phyloP scores from a whole-genome alignment of 2,888 invertebrate species.

The Caenorhabditis macrosperma region DNA sequence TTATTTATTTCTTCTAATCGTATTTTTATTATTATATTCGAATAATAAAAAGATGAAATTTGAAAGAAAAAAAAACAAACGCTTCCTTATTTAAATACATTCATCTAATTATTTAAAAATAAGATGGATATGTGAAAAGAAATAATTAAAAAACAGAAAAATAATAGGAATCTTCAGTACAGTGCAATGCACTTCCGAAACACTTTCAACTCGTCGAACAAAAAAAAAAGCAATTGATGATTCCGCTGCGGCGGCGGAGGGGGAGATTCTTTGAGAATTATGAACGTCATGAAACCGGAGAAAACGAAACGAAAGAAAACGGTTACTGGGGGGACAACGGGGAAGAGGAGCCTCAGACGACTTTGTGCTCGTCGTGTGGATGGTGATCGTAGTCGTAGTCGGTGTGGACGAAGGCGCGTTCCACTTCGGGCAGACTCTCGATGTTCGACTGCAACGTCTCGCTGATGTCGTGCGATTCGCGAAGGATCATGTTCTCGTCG shows the following conservation, averaged over 20 bases:
- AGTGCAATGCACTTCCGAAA: background rate
- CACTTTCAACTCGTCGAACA: background rate
- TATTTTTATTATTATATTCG: no score
- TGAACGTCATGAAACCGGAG: slow-evolving; percentile 48
- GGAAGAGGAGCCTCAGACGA: slow-evolving; percentile 74
- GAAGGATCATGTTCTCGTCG: slow-evolving; percentile 81
- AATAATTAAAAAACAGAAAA: no score
- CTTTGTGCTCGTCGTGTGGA: slow-evolving; percentile 82
- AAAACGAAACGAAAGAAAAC: slow-evolving; percentile 5
- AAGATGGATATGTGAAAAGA: slow-evolving; percentile 19
- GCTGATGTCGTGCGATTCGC: slow-evolving; percentile 82
- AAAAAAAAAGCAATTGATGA: background rate
- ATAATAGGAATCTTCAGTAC: no score
- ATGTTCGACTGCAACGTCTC: slow-evolving; percentile 82
- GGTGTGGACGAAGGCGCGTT: slow-evolving; percentile 83
- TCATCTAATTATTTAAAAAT: no score
- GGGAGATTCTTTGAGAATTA: slow-evolving; percentile 42
- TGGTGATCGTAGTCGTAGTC: slow-evolving; percentile 82
- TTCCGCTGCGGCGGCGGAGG: background rate
- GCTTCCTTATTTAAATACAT: no score
- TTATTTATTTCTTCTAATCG: slow-evolving; percentile 39
- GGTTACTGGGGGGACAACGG: background rate
- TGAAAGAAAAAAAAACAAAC: slow-evolving; percentile 19
- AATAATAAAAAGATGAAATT: slow-evolving; percentile 3
- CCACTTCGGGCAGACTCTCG: slow-evolving; percentile 81